phyloP scores from a whole-genome alignment of 2,888 invertebrate species.

The Drosophila mimica region DNA sequence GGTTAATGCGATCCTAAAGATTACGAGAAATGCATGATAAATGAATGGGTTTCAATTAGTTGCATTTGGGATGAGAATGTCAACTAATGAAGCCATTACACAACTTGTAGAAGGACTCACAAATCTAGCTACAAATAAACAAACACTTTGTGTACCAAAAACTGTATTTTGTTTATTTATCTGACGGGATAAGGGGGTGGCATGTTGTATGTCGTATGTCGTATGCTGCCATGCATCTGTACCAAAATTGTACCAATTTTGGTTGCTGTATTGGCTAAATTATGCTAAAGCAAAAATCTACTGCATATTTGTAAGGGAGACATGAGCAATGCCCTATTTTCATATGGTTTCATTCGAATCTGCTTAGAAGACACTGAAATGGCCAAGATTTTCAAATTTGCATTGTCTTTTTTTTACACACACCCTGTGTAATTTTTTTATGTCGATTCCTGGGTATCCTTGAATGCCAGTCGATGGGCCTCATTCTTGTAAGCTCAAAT shows the following conservation, averaged over 20 bases:
- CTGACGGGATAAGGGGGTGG: not conserved
- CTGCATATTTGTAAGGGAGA: not conserved
- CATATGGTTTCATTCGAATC: not conserved
- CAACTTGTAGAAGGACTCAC: not conserved
- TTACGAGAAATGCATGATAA: constrained; percentile 15
- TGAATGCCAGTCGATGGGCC: not conserved
- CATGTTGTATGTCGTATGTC: not conserved
- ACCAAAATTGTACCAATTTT: not conserved
- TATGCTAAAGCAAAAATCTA: not conserved
- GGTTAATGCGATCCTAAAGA: constrained; percentile 30
- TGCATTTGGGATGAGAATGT: not conserved
- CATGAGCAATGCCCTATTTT: not conserved
- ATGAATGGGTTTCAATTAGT: constrained; percentile 8
- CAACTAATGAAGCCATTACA: not conserved
- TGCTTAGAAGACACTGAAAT: not conserved
- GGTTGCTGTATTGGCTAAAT: not conserved
- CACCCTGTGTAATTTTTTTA: not conserved
- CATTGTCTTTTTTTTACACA: not conserved
- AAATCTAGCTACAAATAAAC: not conserved
- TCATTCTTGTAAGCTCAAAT: not conserved
- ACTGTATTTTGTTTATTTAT: not conserved
- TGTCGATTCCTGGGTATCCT: not conserved
- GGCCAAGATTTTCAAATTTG: not conserved
- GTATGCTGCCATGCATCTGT: not conserved
- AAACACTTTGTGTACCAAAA: not conserved